Conservation (phyloP, 2,888 invertebrate species). For the Scrobipalpa costella region DNA sequence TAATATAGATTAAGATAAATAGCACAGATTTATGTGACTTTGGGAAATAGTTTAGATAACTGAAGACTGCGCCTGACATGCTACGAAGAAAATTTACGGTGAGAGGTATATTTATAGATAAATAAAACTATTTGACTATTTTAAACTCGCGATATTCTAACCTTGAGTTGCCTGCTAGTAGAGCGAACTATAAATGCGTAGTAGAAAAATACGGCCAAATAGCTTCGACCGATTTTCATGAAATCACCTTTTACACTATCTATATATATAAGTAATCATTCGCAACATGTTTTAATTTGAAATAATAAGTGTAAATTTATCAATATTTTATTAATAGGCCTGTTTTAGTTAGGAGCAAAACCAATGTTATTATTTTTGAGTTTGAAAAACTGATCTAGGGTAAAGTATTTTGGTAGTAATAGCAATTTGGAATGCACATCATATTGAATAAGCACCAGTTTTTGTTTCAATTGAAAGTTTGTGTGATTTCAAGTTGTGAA, state of each 20-base stretch:
- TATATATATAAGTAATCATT: neutral
- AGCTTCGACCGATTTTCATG: neutral
- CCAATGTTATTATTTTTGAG: conserved; percentile 12
- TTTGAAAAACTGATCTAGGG: conserved; percentile 13
- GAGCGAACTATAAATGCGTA: neutral
- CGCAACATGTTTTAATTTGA: too few relatives aligned
- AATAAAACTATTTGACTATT: neutral
- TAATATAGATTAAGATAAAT: too few relatives aligned
- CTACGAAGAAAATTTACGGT: neutral
- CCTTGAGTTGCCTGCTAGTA: neutral
- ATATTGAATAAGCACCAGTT: neutral
- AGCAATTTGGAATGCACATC: neutral
- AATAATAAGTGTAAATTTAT: neutral
- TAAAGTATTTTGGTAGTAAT: conserved; percentile 14
- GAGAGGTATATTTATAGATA: neutral
- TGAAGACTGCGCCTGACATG: neutral
- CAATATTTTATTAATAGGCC: neutral
- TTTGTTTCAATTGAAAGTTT: neutral
- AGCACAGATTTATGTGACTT: too few relatives aligned
- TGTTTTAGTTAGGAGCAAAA: conserved; percentile 21
- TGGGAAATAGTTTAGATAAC: too few relatives aligned
- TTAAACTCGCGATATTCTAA: neutral
- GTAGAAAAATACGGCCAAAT: neutral
- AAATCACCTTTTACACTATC: neutral
- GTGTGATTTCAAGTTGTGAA: neutral